Conservation (phyloP, 2,797 vertebrate species). For the Helostoma temminkii region DNA sequence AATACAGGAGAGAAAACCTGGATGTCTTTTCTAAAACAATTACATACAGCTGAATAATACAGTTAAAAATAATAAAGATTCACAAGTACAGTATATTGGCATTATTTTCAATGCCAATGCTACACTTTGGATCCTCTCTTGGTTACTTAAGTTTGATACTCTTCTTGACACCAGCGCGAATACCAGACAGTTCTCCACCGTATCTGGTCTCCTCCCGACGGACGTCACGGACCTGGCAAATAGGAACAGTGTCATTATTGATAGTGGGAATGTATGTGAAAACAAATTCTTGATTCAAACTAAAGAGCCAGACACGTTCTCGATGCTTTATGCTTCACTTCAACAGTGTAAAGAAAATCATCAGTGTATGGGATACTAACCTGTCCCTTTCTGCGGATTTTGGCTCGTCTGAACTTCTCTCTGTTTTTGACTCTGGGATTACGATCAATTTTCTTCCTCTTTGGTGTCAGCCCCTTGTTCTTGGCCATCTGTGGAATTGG, state of each 20-base stretch:
- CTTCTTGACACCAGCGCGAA: slow-evolving; percentile 96
- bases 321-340: slow-evolving; percentile 1
- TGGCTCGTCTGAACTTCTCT: slow-evolving; percentile 94
- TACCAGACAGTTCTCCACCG: slow-evolving; percentile 91
- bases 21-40: slow-evolving; percentile 19
- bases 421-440: slow-evolving; percentile 97
- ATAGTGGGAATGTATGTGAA: neutral
- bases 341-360: neutral
- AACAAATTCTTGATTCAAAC: neutral
- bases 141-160: slow-evolving; percentile 91
- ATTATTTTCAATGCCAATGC: neutral
- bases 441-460: slow-evolving; percentile 95
- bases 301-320: neutral
- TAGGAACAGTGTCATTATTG: neutral
- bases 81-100: slow-evolving; percentile 12
- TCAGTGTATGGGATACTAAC: slow-evolving; percentile 64
- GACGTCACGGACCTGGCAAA: slow-evolving; percentile 89
- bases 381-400: slow-evolving; percentile 95
- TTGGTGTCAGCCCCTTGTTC: slow-evolving; percentile 96
- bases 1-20: slow-evolving; percentile 12
- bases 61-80: slow-evolving; percentile 35
- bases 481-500: slow-evolving; percentile 90
- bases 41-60: slow-evolving; percentile 3
- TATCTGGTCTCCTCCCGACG: slow-evolving; percentile 89
- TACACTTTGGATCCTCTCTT: neutral